Evolutionary conservation across 2,888 invertebrate genomes (phyloP).

Genomic region (Cremastinae sp.): DNA sequence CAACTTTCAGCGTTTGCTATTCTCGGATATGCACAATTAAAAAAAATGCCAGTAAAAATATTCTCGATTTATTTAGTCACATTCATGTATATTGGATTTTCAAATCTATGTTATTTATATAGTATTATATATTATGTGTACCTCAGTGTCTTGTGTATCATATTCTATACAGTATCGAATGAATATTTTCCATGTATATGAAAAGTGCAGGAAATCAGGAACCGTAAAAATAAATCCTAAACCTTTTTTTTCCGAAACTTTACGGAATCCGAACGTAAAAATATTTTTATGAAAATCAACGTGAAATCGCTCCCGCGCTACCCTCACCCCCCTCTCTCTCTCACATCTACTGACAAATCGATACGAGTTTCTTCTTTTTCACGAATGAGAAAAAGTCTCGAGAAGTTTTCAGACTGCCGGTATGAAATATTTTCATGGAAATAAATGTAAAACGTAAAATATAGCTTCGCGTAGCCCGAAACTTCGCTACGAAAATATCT

Average conservation of each 20-base stretch:
- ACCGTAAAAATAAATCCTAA: not conserved
- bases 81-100: not conserved
- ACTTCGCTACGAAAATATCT: conserved; percentile 23
- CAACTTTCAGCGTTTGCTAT: not conserved
- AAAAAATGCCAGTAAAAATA: not conserved
- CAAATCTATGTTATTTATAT: not conserved
- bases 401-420: conserved; percentile 32
- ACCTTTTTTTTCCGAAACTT: conserved; percentile 21
- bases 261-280: no score
- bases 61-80: not conserved
- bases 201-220: not conserved
- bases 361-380: conserved; percentile 31
- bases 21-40: conserved; percentile 13
- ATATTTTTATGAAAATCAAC: conserved; percentile 23
- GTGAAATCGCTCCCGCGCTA: conserved; percentile 15
- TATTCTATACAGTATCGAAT: no score
- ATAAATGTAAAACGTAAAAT: conserved; percentile 53
- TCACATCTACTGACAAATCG: conserved; percentile 27
- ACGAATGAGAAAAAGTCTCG: conserved; percentile 47
- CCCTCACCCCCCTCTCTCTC: no score
- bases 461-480: conserved; percentile 30
- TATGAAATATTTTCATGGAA: conserved; percentile 50
- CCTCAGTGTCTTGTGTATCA: not conserved
- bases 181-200: not conserved
- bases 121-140: no score